Evolutionary conservation across 2,888 invertebrate species (phyloP).

Genomic region (Lathronympha strigana): DNA sequence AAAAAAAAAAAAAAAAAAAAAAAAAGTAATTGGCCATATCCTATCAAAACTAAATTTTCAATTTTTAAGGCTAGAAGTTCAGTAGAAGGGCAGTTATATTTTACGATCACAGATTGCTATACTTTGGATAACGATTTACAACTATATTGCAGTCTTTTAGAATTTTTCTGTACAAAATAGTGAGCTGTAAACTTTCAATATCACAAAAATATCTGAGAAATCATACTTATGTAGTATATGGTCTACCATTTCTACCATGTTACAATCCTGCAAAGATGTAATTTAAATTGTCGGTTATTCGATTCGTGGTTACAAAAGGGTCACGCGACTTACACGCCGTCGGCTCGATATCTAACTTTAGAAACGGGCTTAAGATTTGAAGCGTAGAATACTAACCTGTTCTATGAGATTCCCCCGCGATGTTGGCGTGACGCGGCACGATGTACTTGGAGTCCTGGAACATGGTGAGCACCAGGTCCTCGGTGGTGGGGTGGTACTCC

Average conservation of each 20-base stretch:
- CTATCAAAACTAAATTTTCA: not conserved
- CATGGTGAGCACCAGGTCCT: constrained; percentile 78
- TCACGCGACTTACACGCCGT: no score
- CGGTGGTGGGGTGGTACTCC: constrained; percentile 78
- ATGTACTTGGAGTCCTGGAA: constrained; percentile 78
- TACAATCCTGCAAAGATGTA: not conserved
- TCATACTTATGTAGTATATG: not conserved
- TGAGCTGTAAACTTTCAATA: not conserved
- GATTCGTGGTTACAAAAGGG: not conserved
- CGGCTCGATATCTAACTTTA: not conserved
- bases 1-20: no score
- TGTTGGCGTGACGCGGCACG: constrained; percentile 69
- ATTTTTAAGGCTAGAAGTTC: not conserved
- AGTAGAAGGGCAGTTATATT: not conserved
- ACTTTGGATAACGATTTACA: not conserved
- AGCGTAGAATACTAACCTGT: constrained; percentile 60
- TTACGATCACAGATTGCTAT: not conserved
- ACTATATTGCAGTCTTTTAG: not conserved
- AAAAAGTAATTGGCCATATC: not conserved
- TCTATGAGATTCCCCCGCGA: constrained; percentile 72
- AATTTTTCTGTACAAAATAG: not conserved
- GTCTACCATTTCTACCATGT: not conserved
- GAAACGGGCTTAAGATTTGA: not conserved
- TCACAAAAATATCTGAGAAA: not conserved
- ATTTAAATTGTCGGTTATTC: not conserved